These are phyloP conservation scores for Ooceraea biroi DNA, from an alignment of 1,140 invertebrate species.

Conservation along the genomic window DNA sequence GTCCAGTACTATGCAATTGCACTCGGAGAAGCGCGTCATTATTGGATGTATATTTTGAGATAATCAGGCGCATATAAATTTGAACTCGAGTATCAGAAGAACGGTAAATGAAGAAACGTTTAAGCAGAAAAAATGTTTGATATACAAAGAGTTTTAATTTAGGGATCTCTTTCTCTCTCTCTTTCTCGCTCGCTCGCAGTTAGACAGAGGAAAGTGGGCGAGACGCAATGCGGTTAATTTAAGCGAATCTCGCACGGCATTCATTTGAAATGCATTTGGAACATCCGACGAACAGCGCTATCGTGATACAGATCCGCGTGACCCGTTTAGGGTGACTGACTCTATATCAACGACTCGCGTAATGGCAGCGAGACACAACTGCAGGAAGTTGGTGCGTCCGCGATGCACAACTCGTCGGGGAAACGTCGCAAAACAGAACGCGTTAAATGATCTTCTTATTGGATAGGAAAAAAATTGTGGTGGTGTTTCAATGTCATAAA, in stretches of 20 bases:
- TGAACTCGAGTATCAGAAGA: no score
- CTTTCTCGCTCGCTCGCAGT: background rate
- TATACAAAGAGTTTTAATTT: background rate
- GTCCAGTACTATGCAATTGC: no score
- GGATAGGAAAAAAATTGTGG: background rate
- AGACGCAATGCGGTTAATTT: constrained; percentile 42
- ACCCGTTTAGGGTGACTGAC: constrained; percentile 72
- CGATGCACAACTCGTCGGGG: constrained; percentile 9
- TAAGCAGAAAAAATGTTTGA: no score
- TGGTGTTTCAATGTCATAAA: no score
- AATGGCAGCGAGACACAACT: constrained; percentile 49
- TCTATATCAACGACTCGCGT: constrained; percentile 44
- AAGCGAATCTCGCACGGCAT: background rate
- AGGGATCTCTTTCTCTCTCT: background rate
- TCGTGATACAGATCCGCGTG: constrained; percentile 52
- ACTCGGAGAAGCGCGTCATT: no score
- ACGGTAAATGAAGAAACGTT: no score
- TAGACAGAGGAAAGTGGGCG: background rate
- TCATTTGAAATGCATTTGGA: constrained; percentile 51
- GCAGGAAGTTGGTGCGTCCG: constrained; percentile 66
- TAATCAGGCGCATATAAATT: no score
- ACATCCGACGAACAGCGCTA: constrained; percentile 36
- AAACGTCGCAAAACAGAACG: constrained; percentile 5
- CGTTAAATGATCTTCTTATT: background rate
- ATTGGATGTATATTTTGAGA: no score